Conservation (phyloP, 2,888 invertebrate species). For the Hydraecia micacea region DNA sequence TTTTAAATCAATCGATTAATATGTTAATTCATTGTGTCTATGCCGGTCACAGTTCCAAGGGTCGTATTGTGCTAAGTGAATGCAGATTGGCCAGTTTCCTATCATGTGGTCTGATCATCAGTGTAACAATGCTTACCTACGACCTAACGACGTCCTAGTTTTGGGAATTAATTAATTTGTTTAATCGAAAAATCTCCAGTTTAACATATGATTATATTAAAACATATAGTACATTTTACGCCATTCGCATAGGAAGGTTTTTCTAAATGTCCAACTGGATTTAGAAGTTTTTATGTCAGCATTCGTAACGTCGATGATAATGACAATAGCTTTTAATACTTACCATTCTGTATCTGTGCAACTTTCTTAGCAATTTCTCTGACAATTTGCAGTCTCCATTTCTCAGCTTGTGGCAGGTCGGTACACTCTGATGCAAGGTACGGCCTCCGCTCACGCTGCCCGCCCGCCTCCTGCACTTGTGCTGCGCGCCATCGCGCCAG, state of each 20-base stretch:
- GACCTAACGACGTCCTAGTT: background rate
- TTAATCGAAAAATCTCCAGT: background rate
- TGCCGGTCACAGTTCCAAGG: conserved; percentile 1
- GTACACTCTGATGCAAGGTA: conserved; percentile 98
- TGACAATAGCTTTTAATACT: conserved; percentile 40
- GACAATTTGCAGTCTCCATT: conserved; percentile 99
- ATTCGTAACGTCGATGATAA: background rate
- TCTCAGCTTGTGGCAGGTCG: conserved; percentile 97
- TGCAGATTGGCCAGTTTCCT: background rate
- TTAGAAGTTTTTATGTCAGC: background rate
- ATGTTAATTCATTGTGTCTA: conserved; percentile 6
- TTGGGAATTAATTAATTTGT: background rate
- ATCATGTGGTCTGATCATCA: background rate
- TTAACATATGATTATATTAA: background rate
- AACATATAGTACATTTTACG: background rate
- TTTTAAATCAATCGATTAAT: conserved; percentile 40
- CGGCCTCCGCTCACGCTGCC: conserved; percentile 96
- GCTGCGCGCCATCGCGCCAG: conserved; percentile 99
- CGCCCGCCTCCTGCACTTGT: conserved; percentile 97
- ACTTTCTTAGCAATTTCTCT: conserved; percentile 99
- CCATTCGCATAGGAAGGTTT: too few species aligned
- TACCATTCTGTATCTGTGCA: conserved; percentile 99
- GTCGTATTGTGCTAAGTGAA: background rate
- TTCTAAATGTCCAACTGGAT: background rate
- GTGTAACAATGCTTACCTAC: background rate